Base-by-base conservation (phyloP, 2,113 vertebrate genomes). In the Anarhynchus alexandrinus region DNA sequence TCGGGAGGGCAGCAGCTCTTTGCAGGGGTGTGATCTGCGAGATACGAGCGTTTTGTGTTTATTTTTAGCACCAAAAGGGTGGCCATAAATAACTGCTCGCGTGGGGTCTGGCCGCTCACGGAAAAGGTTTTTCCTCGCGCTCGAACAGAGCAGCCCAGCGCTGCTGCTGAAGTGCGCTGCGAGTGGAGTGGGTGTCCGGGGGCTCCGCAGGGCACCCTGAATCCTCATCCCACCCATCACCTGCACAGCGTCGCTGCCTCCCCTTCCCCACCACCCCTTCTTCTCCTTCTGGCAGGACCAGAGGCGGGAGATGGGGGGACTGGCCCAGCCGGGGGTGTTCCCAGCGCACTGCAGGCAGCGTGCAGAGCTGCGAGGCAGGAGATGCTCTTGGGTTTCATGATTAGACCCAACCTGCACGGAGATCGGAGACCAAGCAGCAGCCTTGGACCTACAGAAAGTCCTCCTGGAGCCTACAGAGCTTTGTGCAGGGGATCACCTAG, bases 331-430 rank as follows among this genome's bases (percentile, higher is more conserved):
- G 1, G 19, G 38, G 42, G 17, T 64, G 88, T 57, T 74, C 49
- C 67, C 59, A 55, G 74, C 0, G 1, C 0, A 0, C 32, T 64
- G 21, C 45, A 38, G 67, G 45, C 45, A 57, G 34, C 0, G 0
- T 6, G 36, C 17, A 27, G 59, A 59, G 73, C 27, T 1, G 0
- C 40, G 18, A 78, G 16, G 40, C 64, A 16, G 54, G 26, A 84
- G 34, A n/a, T 42, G 57, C 62, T 72, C 36, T 17, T 15, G 59
- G 58, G 17, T 45, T 70, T n/a, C 30, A 7, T 4, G 6, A 22
- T 43, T 21, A 69, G 72, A 73, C 6, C n/a, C 11, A 54, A 18
- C 15, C 77, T 74, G 45, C 47, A 52, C 1, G 0, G 42, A 65
- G 58, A 74, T 16, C 5, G 5, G 74, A 88, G 61, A 16, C 10